Evolutionary conservation across 2,888 invertebrate species (phyloP), one percentile per base, ranked within the genome.

Genomic region (Phasia obesa): DNA sequence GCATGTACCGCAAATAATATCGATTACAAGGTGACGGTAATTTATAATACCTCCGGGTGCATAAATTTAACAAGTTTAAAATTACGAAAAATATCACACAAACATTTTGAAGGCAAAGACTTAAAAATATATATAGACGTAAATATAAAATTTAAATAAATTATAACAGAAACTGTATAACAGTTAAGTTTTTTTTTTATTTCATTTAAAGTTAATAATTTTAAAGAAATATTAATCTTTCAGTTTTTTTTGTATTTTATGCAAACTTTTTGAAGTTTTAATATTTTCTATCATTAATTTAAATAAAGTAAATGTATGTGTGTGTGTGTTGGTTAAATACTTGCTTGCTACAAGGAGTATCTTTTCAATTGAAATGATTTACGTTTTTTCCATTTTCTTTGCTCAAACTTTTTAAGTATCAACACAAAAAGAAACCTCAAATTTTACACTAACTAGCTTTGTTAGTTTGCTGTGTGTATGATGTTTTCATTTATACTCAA

Each of bases 1-100:
- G 23, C n/a, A 70, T 70, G 42, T 78, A 73, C 69, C 77, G 74
- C 78, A 78, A 82, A 79, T 83, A 79, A 75, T 79, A 79, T 79
- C 82, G 82, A 83, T 83, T 79, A 65, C 78, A 67, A 71, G 82
- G 78, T 75, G 78, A 79, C 78, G 65, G 65, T 79, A 83, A 83
- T 79, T 79, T 83, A 83, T 83, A 83, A 79, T 83, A 75, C 78
- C 82, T 75, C 53, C 59, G 82, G 78, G 78, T 78, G 78, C 62
- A 83, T 78, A 83, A 78, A 83, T 83, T 83, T 83, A 44, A 49
- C 23, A 42, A 67, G 21, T 59, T 67, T 42, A 62, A 77, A 62
- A 71, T 1, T 71, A 6, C 19, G 0, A 49, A 23, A 62, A 62
- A 55, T 49, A 21, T 17, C n/a, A 19, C 4, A 11, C 73, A 69